These are phyloP conservation scores for Gandaritis pyraliata DNA, from an alignment of 2,888 invertebrate genomes.

Conservation along the genomic window DNA sequence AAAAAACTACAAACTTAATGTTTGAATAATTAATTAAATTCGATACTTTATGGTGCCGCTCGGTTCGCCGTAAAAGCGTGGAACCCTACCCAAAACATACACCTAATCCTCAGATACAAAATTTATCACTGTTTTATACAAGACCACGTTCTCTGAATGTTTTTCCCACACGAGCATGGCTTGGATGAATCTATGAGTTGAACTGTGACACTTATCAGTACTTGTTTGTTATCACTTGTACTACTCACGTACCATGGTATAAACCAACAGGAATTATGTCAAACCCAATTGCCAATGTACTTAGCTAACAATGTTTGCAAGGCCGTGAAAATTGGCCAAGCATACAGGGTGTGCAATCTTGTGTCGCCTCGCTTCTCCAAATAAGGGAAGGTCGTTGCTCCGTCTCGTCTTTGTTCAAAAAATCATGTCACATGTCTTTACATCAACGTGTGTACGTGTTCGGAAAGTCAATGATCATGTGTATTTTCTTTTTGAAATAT, in stretches of 20 bases:
- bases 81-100: slow-evolving; percentile 14
- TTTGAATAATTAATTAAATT: slow-evolving; percentile 39
- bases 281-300: background rate
- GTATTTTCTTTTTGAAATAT: slow-evolving; percentile 34
- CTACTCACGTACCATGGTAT: slow-evolving; percentile 3
- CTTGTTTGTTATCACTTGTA: background rate
- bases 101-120: slow-evolving; percentile 11
- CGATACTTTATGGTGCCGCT: slow-evolving; percentile 32
- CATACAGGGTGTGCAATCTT: slow-evolving; percentile 46
- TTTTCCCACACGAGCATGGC: slow-evolving; percentile 8
- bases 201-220: slow-evolving; percentile 12
- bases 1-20: slow-evolving; percentile 33
- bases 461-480: slow-evolving; percentile 62
- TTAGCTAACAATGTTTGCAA: slow-evolving; percentile 18
- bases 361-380: slow-evolving; percentile 65
- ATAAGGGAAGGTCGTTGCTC: slow-evolving; percentile 78
- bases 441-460: slow-evolving; percentile 60
- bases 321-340: slow-evolving; percentile 43
- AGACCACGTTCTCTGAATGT: slow-evolving; percentile 4
- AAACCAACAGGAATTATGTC: slow-evolving; percentile 2
- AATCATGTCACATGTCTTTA: slow-evolving; percentile 65
- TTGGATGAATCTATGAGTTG: background rate
- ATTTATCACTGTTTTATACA: slow-evolving; percentile 10
- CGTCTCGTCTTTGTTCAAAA: slow-evolving; percentile 72
- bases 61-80: slow-evolving; percentile 18